Base-by-base conservation (phyloP, 2,797 vertebrate genomes). In the Pipistrellus nathusii region DNA sequence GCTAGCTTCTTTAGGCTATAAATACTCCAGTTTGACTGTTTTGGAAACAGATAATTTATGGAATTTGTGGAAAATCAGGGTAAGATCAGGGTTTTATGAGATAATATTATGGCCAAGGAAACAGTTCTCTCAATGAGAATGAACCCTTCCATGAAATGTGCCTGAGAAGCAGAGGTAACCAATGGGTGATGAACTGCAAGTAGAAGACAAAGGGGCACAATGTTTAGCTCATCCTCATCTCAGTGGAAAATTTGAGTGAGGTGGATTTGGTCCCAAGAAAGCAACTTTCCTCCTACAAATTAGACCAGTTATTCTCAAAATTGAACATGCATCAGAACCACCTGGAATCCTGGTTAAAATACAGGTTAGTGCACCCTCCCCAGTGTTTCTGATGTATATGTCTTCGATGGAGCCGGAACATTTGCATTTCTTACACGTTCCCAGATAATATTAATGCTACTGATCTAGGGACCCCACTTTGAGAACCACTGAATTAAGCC, bases 1-100 rank as follows among this genome's bases (percentile, higher is more conserved):
- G 91, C 80, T 96, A 89, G 57, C 88, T 91, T 94, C 72, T 84
- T 92, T 76, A 44, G 23, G 25, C 85, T 96, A 83, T 93, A 91
- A 95, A 94, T 94, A 95, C 11, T 80, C 25, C 32, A 27, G 8
- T 48, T 81, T 85, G 76, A 72, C 86, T 95, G 25, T 88, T 88
- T 92, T 83, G 93, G 88, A 94, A 46, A 72, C 21, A 85, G 53
- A 89, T 82, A 23, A 94, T 76, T 89, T 93, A 77, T 55, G 55
- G 94, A 92, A 90, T 90, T 84, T 20, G 27, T 59, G 51, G 32
- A 77, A 94, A 93, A 84, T 1, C 48, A 86, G 66, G 35, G 18
- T 48, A 90, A 85, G 64, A 90, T 93, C 38, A 75, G 57, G 27
- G 15, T 64, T 48, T 44, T 85, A 53, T 51, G 90, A 72, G 68